A percentile compares a stretch with the other conserved stretches of the same genome.
Conservation (phyloP, 2,797 vertebrate species). For the Cheirogaleus major region DNA sequence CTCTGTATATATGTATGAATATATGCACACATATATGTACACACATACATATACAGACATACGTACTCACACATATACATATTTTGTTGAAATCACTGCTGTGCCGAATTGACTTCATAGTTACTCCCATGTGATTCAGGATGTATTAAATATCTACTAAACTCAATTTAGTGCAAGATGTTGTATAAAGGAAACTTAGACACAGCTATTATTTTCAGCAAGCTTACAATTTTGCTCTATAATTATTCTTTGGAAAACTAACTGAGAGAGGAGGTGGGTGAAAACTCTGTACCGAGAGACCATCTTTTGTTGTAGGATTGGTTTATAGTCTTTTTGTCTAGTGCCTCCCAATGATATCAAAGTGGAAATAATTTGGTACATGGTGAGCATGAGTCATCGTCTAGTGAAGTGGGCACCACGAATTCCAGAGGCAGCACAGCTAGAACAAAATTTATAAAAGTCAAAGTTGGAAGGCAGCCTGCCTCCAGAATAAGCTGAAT, state of each 20-base stretch:
- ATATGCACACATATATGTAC: too few species aligned
- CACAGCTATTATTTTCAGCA: background rate
- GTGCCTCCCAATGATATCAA: conserved; percentile 15
- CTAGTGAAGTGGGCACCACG: conserved; percentile 35
- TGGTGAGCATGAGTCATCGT: conserved; percentile 60
- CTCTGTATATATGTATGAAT: accelerated
- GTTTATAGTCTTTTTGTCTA: conserved; percentile 49
- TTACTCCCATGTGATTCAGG: background rate
- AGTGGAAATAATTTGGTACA: conserved; percentile 58
- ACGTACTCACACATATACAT: background rate
- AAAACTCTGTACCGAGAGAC: conserved; percentile 21
- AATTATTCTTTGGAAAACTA: conserved; percentile 50
- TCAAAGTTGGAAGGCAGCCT: conserved; percentile 52
- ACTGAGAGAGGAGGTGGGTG: conserved; percentile 11
- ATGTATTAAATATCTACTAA: background rate
- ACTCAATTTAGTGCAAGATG: background rate
- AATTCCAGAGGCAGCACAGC: conserved; percentile 48
- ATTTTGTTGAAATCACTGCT: background rate
- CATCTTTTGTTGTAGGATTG: conserved; percentile 30
- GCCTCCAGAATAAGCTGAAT: background rate
- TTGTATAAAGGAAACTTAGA: background rate
- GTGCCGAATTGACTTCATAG: background rate
- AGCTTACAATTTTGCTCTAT: conserved; percentile 14
- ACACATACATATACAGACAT: too few species aligned
- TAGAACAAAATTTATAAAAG: conserved; percentile 30